Base-by-base conservation (phyloP, 2,888 invertebrate genomes). In the Nycteola revayana region DNA sequence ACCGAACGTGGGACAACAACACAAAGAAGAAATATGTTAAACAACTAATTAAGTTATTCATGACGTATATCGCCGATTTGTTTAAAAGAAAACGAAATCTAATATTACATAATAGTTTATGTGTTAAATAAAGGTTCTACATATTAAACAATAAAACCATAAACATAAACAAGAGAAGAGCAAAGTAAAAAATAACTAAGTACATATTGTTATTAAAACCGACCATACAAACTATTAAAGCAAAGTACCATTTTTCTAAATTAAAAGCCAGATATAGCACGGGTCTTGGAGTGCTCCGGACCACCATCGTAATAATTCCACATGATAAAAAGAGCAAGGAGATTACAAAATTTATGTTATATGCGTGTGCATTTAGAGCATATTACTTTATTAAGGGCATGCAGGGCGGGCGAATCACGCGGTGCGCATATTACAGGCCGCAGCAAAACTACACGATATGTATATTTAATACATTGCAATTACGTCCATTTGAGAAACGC, bases 381-480 rank as follows among this genome's bases (percentile, higher is more conserved):
- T 84, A 88, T 86, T 82, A 82, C 86, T 86, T 86, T 85, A 86
- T 86, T 82, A 86, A 84, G 79, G 77, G 74, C 82, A 73, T 66
- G 69, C 78, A 63, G 72, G 76, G 77, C 76, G 80, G 80, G 73
- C 76, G 74, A 62, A 71, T 61, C 71, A 63, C 65, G 70, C 74
- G 68, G 72, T 50, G 51, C 52, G 59, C 42, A 59, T 71, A 73
- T 68, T 75, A 70, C 72, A 61, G 68, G 42, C 46, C 49, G 51
- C 61, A 49, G 65, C 63, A 70, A 70, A 60, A 71, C 77, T 73
- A 69, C 66, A 63, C 70, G 75, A 79, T 82, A 76, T 79, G 80
- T 70, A n/a, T n/a, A n/a, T 77, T 77, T 79, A 75, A 83, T 84
- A 79, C 75, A 75, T 77, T 74, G 76, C 76, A 81, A 85, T 86